phyloP scores from a whole-genome alignment of 2,797 vertebrate genomes.

The Falco berigora region DNA sequence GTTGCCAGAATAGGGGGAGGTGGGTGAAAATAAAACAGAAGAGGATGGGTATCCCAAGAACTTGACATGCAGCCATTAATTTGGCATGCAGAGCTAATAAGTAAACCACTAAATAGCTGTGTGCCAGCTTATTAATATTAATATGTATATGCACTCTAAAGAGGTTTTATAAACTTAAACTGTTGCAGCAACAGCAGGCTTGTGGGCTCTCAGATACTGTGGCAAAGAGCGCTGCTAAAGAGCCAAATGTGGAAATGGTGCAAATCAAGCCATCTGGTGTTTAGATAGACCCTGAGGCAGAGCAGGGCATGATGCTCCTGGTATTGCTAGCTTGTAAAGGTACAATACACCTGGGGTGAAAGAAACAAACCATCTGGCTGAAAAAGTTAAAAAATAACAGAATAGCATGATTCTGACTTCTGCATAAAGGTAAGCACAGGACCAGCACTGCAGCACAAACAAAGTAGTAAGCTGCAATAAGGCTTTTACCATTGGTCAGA shows the following conservation, averaged over 20 bases:
- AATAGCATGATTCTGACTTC: fast-evolving
- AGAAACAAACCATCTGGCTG: neutral
- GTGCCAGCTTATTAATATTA: neutral
- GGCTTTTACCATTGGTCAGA: no score
- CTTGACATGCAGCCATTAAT: neutral
- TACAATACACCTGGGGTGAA: neutral
- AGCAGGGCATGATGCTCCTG: neutral
- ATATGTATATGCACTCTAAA: neutral
- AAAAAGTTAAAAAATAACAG: neutral
- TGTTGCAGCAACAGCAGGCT: neutral
- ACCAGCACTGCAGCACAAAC: neutral
- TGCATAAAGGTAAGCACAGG: fast-evolving
- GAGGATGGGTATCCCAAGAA: neutral
- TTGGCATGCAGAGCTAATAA: neutral
- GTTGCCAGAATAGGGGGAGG: neutral
- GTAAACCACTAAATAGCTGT: neutral
- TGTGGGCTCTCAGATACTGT: neutral
- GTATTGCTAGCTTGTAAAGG: neutral
- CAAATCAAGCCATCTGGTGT: neutral
- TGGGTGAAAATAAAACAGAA: neutral
- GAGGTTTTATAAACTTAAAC: neutral
- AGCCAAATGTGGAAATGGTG: neutral
- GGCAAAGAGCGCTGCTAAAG: neutral
- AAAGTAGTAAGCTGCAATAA: no score
- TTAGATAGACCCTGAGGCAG: neutral